phyloP scores from a whole-genome alignment of 1,140 invertebrate genomes.

The Pomacea maculata region DNA sequence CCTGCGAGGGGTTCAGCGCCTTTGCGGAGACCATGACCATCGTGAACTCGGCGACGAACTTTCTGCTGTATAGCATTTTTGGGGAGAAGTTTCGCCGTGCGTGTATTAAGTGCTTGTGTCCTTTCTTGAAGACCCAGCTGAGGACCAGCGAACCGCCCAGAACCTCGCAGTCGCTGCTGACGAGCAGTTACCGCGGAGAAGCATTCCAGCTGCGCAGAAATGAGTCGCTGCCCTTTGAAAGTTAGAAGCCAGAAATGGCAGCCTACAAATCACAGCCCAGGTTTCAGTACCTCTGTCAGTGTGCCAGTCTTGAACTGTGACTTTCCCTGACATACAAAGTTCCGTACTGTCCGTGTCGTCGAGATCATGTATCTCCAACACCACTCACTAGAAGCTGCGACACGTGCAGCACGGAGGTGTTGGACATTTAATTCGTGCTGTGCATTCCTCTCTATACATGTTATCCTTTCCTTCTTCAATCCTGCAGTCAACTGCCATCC shows the following conservation, averaged over 20 bases:
- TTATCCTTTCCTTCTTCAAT: no score
- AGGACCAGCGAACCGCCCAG: slow-evolving; percentile 1
- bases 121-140: neutral
- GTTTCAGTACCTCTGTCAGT: no score
- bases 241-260: neutral
- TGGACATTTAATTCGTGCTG: no score
- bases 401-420: no score
- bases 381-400: no score
- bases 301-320: neutral
- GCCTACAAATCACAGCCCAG: neutral
- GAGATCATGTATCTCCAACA: no score
- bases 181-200: slow-evolving; percentile 22
- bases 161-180: slow-evolving; percentile 15
- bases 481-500: no score
- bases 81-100: slow-evolving; percentile 87
- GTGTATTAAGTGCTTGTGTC: slow-evolving; percentile 18
- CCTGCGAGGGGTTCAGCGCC: slow-evolving; percentile 28
- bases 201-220: slow-evolving; percentile 13
- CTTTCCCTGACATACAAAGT: neutral
- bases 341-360: no score
- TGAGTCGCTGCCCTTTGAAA: neutral
- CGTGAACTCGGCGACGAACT: slow-evolving; percentile 74
- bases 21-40: slow-evolving; percentile 72
- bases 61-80: slow-evolving; percentile 84
- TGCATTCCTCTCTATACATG: no score